phyloP scores from a whole-genome alignment of 37 sponge, comb jelly and placozoan genomes.

The Bolinopsis microptera region DNA sequence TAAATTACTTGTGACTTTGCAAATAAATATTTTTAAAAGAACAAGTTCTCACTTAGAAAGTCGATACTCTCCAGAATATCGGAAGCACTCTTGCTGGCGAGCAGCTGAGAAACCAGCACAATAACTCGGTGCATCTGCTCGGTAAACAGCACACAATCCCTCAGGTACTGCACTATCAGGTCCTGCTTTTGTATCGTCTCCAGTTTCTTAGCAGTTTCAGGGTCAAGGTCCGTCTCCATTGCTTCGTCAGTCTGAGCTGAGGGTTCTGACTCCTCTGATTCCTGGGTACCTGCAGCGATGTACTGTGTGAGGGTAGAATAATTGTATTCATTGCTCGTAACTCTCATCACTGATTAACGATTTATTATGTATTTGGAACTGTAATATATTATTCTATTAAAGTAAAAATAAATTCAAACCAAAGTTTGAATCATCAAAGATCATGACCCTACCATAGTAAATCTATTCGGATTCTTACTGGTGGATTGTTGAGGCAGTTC shows the following conservation, averaged over 20 bases:
- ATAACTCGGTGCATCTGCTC: conserved; percentile 69
- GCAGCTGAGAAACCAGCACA: conserved; percentile 74
- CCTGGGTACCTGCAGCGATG: not conserved
- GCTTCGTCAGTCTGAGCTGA: not conserved
- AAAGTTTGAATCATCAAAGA: no score
- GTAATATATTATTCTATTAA: no score
- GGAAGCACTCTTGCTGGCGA: conserved; percentile 81
- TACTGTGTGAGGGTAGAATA: no score
- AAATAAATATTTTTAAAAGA: no score
- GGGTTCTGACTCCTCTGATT: not conserved
- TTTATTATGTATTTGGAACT: no score
- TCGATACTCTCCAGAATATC: conserved; percentile 85
- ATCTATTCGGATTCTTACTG: no score
- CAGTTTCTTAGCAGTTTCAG: not conserved
- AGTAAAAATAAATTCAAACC: no score
- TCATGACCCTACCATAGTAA: no score
- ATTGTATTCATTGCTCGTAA: no score
- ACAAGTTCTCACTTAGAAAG: conserved; percentile 73
- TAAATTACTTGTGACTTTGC: no score
- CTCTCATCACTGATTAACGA: no score
- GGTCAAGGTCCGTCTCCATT: not conserved
- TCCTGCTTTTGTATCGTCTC: conserved; percentile 28
- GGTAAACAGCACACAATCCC: conserved; percentile 78
- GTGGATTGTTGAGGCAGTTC: conserved; percentile 27
- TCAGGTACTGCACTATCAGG: conserved; percentile 37